Base-by-base conservation (phyloP, 2,888 invertebrate genomes). In the Lasioglossum villosulum region DNA sequence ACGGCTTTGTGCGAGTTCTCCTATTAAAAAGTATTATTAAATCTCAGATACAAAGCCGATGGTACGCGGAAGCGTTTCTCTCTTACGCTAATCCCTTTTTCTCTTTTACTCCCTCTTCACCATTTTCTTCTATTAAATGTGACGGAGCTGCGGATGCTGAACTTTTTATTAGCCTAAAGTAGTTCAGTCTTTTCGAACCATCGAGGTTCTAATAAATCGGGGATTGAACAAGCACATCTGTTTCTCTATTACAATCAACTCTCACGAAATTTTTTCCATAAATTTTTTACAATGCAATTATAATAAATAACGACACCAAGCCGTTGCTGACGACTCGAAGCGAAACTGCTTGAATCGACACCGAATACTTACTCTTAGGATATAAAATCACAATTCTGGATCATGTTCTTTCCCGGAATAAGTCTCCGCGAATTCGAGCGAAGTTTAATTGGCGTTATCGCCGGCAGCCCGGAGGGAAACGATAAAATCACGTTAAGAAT, bases 21-120 rank as follows among this genome's bases (percentile, higher is more conserved):
- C 63, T 79, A 73, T 56, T 66, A 30, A 82, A 42, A 56, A 52
- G 59, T 45, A n/a, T 81, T 76, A 81, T 76, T 81, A 56, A 72
- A 76, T 75, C 59, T 45, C 14, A n/a, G 34, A 52, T 48, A 42
- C 66, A 75, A 80, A 66, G n/a, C 71, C 34, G 48, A 70, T 23
- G 8, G 39, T 39, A 39, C 23, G 70, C 77, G 34, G 52, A 52
- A 48, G 52, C 19, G 56, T 52, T 8, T 19, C 66, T 1, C 66
- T 34, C 8, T 8, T 30, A 34, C 34, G 19, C 66, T 30, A 3
- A 19, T 1, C 19, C 19, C 34, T 34, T 30, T 66, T 30, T 30
- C 34, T 30, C 63, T 19, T 16, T 2, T 19, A 23, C 19, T 34
- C 0, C 34, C 1, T 4, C 23, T 66, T 2, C 66, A 8, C 2